Evolutionary conservation across 2,888 invertebrate genomes (phyloP), one percentile per base, ranked within the genome.

Genomic region (Proisotoma minuta): DNA sequence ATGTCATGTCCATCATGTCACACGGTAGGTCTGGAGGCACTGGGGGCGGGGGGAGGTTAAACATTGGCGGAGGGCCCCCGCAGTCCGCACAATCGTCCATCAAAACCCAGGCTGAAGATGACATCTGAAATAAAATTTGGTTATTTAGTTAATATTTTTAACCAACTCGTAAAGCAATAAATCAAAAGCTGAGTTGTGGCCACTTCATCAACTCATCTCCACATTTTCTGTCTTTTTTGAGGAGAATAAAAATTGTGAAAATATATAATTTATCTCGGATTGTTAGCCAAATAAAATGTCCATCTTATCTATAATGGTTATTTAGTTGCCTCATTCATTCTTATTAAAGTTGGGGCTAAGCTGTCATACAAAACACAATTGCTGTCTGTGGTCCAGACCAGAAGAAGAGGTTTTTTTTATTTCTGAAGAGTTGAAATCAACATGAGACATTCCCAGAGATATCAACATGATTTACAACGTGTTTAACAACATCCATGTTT

Each of bases 101-200:
- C 50, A 73, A 69, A 59, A 72, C 71, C 73, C 73, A 73, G 54
- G 73, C 73, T 60, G 73, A 73, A 61, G 73, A 73, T 47, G 73
- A 73, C 73, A 73, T 72, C 73, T 73, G 66, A 3, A 72, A 68
- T 22, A 12, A 20, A 8, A 48, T 48, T 48, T 48, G 5, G 18
- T 48, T 18, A 34, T 10, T 10, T 34, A 34, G 15, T 34, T 34
- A 10, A 8, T 15, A 34, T 15, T 34, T 15, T 34, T 8, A 10
- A 34, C 34, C 34, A 10, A 8, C 8, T 10, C 8, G 8, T 18
- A n/a, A 43, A 4, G 43, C 43, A 43, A 43, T 43, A 43, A 43
- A 43, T 43, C 43, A 43, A 43, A 43, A 43, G 43, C 18, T n/a
- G n/a, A n/a, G n/a, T n/a, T n/a, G n/a, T n/a, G 18, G 5, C 20